Conservation (phyloP, 2,797 vertebrate species). For the Thunnus albacares region DNA sequence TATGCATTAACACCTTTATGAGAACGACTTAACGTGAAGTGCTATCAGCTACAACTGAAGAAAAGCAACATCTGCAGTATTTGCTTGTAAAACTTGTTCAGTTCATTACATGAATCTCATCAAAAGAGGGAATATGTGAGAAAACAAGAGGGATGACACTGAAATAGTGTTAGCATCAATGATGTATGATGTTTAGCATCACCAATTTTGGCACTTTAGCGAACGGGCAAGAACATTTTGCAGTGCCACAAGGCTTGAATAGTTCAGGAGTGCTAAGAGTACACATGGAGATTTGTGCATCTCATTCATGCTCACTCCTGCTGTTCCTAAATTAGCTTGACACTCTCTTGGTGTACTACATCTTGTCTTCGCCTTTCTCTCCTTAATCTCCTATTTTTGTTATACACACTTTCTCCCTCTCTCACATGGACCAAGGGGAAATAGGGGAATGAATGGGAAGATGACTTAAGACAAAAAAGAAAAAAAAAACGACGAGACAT, state of each 20-base stretch:
- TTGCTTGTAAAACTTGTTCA: neutral
- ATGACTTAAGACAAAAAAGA: slow-evolving; percentile 39
- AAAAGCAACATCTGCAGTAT: neutral
- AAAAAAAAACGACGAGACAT: slow-evolving; percentile 57
- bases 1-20: neutral
- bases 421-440: slow-evolving; percentile 22
- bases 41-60: neutral
- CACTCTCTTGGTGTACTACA: neutral
- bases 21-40: neutral
- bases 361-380: slow-evolving; percentile 11
- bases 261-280: slow-evolving; percentile 9
- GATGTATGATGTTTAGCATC: slow-evolving; percentile 23
- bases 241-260: neutral
- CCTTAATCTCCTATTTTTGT: slow-evolving; percentile 36
- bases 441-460: slow-evolving; percentile 36
- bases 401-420: neutral
- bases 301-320: slow-evolving; percentile 24
- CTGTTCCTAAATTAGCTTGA: slow-evolving; percentile 45
- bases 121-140: neutral
- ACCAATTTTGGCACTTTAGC: slow-evolving; percentile 7
- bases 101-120: neutral
- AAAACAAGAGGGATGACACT: slow-evolving; percentile 18
- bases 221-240: slow-evolving; percentile 21
- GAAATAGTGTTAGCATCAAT: slow-evolving; percentile 26
- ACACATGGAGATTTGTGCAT: slow-evolving; percentile 4